Base-by-base conservation (phyloP, 1,140 invertebrate genomes). In the Drosophila biarmipes region DNA sequence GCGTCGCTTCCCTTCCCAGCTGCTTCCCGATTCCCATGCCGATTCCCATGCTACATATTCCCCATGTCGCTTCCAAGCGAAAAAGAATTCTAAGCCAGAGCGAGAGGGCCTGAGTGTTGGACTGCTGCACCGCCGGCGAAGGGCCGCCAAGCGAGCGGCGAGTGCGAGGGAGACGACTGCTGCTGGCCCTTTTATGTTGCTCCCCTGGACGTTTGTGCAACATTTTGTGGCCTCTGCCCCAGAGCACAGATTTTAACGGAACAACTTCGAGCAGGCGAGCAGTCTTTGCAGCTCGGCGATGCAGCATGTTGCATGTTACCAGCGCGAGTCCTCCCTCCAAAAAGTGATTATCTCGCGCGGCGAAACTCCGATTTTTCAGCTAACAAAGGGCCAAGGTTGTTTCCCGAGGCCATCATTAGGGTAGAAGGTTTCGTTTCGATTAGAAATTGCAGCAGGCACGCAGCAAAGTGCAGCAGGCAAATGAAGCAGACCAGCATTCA, bases 361-460 rank as follows among this genome's bases (percentile, higher is more conserved):
- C 59, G 34, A 35, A 43, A 48, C 56, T 56, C 54, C 12, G 59
- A 85, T 85, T 90, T 90, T 89, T 89, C 85, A 89, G 85, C 85
- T 90, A 90, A 90, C 85, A 89, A 90, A 90, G 69, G 85, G 74
- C 73, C 75, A 19, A 52, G 42, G 52, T 34, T 34, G 19, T 51
- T 61, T 77, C 78, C 84, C 57, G 75, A 56, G 59, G 80, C 54
- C 85, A 74, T 77, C 78, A 75, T 79, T 91, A 89, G 89, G 86
- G 84, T 89, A 75, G 80, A 91, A 91, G 89, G 89, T 91, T 91
- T 91, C 89, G 80, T 89, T 87, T 85, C 89, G 89, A 91, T 91
- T 91, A 91, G 89, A 91, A 91, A 91, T 75, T 82, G 78, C 80
- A 91, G 67, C 89, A 91, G 89, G 89, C 62, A 40, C 54, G 24